A percentile compares a stretch with the other conserved stretches of the same genome.
Conservation (phyloP, 2,888 invertebrate species). For the Camponotus fellah region DNA sequence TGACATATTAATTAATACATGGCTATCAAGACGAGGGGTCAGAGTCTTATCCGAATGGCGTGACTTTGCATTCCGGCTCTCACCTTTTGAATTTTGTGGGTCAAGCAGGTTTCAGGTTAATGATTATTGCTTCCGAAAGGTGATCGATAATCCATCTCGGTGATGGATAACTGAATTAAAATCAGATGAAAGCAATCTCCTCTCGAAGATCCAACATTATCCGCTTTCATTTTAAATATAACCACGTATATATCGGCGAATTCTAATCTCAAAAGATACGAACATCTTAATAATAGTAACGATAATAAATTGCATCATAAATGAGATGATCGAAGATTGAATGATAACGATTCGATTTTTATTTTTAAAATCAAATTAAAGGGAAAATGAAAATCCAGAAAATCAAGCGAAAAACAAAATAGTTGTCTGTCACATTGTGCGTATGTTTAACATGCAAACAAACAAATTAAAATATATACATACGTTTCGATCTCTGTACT, state of each 20-base stretch:
- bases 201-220: background rate
- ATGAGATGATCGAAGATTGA: background rate
- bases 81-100: constrained; percentile 54
- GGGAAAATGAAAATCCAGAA: no score
- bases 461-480: no score
- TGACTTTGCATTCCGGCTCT: constrained; percentile 47
- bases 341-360: background rate
- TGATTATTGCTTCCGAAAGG: constrained; percentile 50
- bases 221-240: background rate
- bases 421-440: no score
- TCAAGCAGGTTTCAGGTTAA: constrained; percentile 48
- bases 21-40: constrained; percentile 40
- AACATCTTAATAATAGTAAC: background rate
- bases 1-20: constrained; percentile 38
- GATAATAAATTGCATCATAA: background rate
- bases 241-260: background rate
- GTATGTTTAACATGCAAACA: no score
- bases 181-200: constrained; percentile 29
- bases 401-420: no score
- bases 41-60: constrained; percentile 34
- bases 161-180: constrained; percentile 51
- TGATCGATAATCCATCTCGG: constrained; percentile 41
- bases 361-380: background rate
- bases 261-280: no score
- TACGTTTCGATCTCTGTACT: no score